Evolutionary conservation across 2,113 vertebrate genomes (phyloP).

Genomic region (Calonectris borealis): DNA sequence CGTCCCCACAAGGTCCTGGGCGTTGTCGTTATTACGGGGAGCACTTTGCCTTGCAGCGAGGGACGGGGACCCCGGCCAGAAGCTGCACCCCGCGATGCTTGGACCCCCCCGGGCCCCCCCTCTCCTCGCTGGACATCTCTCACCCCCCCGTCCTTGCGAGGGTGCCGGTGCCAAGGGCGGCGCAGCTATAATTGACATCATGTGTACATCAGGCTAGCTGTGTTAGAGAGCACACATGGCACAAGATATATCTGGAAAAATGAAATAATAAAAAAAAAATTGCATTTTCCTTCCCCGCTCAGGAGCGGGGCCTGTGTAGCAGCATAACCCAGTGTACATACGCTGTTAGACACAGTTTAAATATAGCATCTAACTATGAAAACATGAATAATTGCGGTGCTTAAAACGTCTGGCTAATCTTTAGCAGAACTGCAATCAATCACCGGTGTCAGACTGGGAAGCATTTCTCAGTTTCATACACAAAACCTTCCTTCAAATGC

Average conservation of each 20-base stretch:
- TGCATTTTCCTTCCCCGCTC: neutral
- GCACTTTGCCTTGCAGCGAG: neutral
- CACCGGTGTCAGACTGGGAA: constrained; percentile 70
- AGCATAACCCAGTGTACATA: neutral
- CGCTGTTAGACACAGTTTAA: constrained; percentile 38
- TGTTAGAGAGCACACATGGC: neutral
- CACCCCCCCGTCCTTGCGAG: rapidly evolving
- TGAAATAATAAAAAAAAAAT: neutral
- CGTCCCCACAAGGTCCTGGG: rapidly evolving
- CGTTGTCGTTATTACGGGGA: neutral
- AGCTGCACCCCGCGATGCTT: neutral
- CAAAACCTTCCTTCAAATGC: constrained; percentile 70
- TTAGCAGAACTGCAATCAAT: constrained; percentile 79
- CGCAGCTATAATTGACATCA: constrained; percentile 2
- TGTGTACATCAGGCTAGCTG: neutral
- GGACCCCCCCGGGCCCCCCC: neutral
- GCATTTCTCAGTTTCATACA: constrained; percentile 71
- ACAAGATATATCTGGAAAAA: neutral
- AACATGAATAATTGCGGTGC: constrained; percentile 61
- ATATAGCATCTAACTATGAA: constrained; percentile 27
- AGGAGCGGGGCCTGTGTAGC: neutral
- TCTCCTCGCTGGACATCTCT: neutral
- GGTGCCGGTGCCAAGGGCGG: neutral
- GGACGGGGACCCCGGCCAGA: rapidly evolving
- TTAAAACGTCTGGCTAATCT: constrained; percentile 77